Percentiles rank a stretch among this genome's conserved stretches.
Evolutionary conservation across 2,113 vertebrate species (phyloP).

Genomic region (Alces alces): DNA sequence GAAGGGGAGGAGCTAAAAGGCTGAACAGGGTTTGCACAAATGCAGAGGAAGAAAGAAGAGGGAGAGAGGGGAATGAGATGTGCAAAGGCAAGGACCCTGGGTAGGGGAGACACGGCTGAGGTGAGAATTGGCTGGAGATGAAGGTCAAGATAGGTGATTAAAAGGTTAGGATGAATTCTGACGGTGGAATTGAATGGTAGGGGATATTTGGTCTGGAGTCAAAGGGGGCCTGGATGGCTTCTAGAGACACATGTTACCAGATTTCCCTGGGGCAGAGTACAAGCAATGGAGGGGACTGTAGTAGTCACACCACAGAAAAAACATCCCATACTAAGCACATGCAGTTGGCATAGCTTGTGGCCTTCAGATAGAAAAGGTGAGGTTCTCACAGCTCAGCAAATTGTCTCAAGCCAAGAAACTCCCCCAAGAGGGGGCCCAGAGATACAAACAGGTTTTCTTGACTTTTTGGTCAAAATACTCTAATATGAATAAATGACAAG

Average conservation of each 20-base stretch:
- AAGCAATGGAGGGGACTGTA: not conserved
- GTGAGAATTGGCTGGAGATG: not conserved
- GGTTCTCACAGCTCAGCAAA: not conserved
- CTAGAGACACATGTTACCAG: not conserved
- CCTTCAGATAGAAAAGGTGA: not conserved
- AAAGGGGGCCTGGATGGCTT: not conserved
- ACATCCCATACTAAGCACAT: not conserved
- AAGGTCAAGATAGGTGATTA: not conserved
- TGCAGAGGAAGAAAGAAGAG: not conserved
- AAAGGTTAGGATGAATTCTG: not conserved
- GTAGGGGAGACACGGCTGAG: rapidly evolving
- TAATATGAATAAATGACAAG: not conserved
- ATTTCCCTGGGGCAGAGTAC: not conserved
- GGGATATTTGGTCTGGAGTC: not conserved
- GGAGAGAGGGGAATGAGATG: rapidly evolving
- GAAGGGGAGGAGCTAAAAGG: not conserved
- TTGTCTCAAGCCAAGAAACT: not conserved
- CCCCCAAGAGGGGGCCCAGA: not conserved
- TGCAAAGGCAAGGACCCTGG: not conserved
- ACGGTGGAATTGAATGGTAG: not conserved
- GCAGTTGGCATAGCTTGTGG: not conserved
- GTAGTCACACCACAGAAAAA: not conserved
- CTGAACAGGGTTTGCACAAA: not conserved
- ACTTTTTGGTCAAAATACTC: not conserved
- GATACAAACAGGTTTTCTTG: not conserved